Evolutionary conservation across 2,797 vertebrate genomes (phyloP).

Genomic region (Xiphorhynchus erythropygius): DNA sequence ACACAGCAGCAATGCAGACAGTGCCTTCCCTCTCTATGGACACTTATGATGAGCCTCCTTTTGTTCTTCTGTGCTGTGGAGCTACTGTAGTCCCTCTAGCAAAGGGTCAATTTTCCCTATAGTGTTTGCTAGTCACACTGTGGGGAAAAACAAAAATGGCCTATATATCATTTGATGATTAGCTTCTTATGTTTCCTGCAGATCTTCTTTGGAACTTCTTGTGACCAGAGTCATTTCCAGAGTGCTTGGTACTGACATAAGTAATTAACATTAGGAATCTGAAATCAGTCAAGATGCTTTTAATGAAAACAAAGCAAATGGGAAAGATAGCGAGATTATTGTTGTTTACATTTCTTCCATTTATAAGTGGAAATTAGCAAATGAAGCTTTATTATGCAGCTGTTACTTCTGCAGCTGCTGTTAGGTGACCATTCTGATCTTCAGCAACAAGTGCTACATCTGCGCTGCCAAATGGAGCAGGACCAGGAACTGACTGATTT

Average conservation of each 20-base stretch:
- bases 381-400: not conserved
- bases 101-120: not conserved
- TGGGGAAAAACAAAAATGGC: not conserved
- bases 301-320: not conserved
- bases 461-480: not conserved
- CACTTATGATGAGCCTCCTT: not conserved
- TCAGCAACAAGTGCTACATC: not conserved
- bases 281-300: not conserved
- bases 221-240: not conserved
- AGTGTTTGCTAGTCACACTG: not conserved
- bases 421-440: not conserved
- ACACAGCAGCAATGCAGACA: not conserved
- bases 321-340: not conserved
- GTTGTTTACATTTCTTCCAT: not conserved
- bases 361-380: not conserved
- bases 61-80: not conserved
- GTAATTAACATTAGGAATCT: not conserved
- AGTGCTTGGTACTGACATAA: not conserved
- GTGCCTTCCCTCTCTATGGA: not conserved
- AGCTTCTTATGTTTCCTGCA: not conserved
- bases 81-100: not conserved
- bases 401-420: rapidly evolving
- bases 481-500: not conserved
- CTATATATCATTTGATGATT: not conserved
- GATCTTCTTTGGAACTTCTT: not conserved